Base-by-base conservation (phyloP, 2,888 invertebrate genomes). In the Axea sp. region DNA sequence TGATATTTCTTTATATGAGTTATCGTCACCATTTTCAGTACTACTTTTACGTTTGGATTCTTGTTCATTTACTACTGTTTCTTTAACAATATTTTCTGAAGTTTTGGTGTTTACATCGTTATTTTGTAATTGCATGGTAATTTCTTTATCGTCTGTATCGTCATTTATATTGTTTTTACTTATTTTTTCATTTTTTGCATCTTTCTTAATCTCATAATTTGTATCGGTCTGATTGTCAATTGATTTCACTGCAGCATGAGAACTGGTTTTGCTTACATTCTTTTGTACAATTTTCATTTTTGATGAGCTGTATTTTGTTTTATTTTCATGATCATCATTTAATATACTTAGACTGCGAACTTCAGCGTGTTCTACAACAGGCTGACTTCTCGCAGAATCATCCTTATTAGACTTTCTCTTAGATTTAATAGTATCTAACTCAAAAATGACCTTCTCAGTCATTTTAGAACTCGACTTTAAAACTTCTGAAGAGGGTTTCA, bases 361-460 rank as follows among this genome's bases (percentile, higher is more conserved):
- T n/a, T n/a, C n/a, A n/a, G n/a, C n/a, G n/a, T n/a, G n/a, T n/a
- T n/a, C n/a, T n/a, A n/a, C n/a, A n/a, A n/a, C n/a, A n/a, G n/a
- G n/a, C n/a, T n/a, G n/a, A 26, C 75, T 79, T 2, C 43, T 72
- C 2, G 53, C 76, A 0, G 45, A 49, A 19, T 78, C 81, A 2
- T 75, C 51, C 28, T 64, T 68, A 7, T 17, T 24, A 6, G 17
- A n/a, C 28, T 60, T 59, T 24, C 12, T 43, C 11, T 65, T 59
- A 2, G 35, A 5, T 31, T 65, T 72, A 7, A 41, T 14, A 4
- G 30, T 12, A 26, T 65, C 64, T 12, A 43, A 12, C 26, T 65
- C 65, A 17, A 57, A 22, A 43, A 19, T 6, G 11, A n/a, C 3
- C 19, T 55, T 69, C 0, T 60, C 60, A 4, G 14, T 17, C n/a